Evolutionary conservation across 2,797 vertebrate species (phyloP), one percentile per base, ranked within the genome.

Genomic region (Poecilia picta): DNA sequence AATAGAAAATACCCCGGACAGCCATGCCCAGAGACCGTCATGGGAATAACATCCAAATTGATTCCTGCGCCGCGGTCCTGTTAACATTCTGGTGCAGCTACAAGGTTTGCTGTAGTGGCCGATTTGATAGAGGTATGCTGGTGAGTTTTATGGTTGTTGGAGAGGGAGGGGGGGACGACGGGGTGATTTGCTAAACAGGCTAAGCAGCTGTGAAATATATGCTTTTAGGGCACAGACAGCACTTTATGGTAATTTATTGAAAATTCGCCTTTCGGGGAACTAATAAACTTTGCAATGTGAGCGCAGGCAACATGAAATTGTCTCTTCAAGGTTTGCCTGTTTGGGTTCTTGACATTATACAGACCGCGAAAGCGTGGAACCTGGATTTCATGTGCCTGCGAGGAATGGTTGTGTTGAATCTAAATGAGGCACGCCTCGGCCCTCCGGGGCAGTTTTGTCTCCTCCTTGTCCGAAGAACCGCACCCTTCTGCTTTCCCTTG

Each of bases 21-120:
- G 87, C 85, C 85, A 82, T 88, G 81, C 79, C 78, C 55, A 49
- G 82, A 55, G 71, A 62, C 78, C 88, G 86, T 90, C 75, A 1
- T 87, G 91, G 93, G 85, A 91, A 93, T 93, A 86, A 91, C 91
- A 94, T 90, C 87, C 81, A 90, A 93, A 94, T 93, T 90, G 92
- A 92, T 94, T 94, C 87, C 85, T 92, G 85, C 88, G 89, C 87
- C 85, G 79, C 88, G 84, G 81, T 88, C 91, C 84, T 89, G 85
- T 93, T 90, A 91, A 92, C 89, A 87, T 91, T 92, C 71, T 62
- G 85, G 83, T 88, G 75, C 53, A 79, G 83, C 84, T 80, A 84
- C 59, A 23, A 46, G 76, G 46, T 84, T 87, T 86, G 76, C 87
- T 82, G 78, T 77, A 46, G 82, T 55, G 71, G 73, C 75, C 77